Evolutionary conservation across 2,888 invertebrate genomes (phyloP), one percentile per base, ranked within the genome.

Genomic region (Eristalinus sepulchralis): DNA sequence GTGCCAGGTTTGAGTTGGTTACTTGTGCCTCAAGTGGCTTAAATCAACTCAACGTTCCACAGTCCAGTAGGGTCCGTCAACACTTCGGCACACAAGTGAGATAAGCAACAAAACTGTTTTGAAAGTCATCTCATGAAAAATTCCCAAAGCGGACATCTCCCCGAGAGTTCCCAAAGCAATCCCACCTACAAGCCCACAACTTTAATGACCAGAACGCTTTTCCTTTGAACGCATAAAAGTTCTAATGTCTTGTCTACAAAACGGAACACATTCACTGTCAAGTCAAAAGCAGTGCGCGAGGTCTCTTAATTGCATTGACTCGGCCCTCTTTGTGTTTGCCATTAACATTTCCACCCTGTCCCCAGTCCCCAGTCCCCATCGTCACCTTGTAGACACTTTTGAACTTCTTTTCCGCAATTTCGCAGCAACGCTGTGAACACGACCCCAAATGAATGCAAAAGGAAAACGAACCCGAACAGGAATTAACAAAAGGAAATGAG

Each of bases 271-370:
- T 76, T 64, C 57, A 27, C 76, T 70, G n/a, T 4, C 34, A 83
- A 73, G 78, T 57, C 73, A 80, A 80, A 83, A 59, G 64, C 47
- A 27, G 13, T 62, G 53, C 75, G 27, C 27, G 57, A 64, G 63
- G 64, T 72, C 60, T 62, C 59, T 70, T 84, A 84, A 84, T 84
- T 84, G 80, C 80, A 64, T 80, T 80, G 84, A 80, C 84, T 75
- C 60, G 66, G 57, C 31, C 64, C 60, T 63, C 66, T 76, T 70
- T 84, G 60, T 62, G 6, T 66, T 34, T 34, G n/a, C 66, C 53
- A 70, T 79, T 83, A 64, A 60, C n/a, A 68, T 60, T 70, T 76
- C 55, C 55, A 4, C 24, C 47, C 53, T 27, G 11, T 11, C 36
- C 36, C 36, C 8, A 3, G 39, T 10, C 6, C 57, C 6, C 8